Base-by-base conservation (phyloP, 2,888 invertebrate genomes). In the Spodoptera picta region DNA sequence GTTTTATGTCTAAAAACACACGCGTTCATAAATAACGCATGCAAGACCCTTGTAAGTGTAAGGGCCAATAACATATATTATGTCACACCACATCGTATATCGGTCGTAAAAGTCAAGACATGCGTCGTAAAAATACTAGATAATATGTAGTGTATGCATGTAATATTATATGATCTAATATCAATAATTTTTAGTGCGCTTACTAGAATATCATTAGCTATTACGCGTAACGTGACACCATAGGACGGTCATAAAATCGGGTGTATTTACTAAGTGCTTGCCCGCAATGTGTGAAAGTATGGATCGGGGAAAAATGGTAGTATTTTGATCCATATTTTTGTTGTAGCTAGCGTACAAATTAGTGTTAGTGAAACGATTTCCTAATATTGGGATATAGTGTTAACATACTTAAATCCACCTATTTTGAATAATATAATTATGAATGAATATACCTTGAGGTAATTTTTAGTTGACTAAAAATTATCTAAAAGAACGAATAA, bases 121-220 rank as follows among this genome's bases (percentile, higher is more conserved):
- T 12, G 19, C 48, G 53, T 69, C 74, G 62, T 77, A 77, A 73
- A 73, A 73, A 69, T 54, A 69, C 73, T 43, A 62, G 54, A 56
- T 36, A 36, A 36, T 65, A 60, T 61, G 51, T 61, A 49, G 59
- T 50, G 63, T 47, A 58, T 49, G n/a, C 57, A 49, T 10, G 52
- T 53, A 44, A 58, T 45, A 56, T 58, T 10, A 44, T 41, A 36
- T 5, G 12, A 55, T 50, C 60, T 65, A 75, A 75, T 74, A 75
- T 74, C 73, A 76, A 75, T 74, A 74, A 59, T 63, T 67, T 70
- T 62, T 47, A 60, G 61, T 71, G 36, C 42, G 48, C 31, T 43
- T 53, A 55, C 54, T 14, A 43, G 52, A 48, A 58, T 47, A 61
- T 59, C 48, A 45, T 48, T 45, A 55, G 19, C 52, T 36, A 55